Evolutionary conservation across 2,888 invertebrate species (phyloP).

Genomic region (Drosophila differens): DNA sequence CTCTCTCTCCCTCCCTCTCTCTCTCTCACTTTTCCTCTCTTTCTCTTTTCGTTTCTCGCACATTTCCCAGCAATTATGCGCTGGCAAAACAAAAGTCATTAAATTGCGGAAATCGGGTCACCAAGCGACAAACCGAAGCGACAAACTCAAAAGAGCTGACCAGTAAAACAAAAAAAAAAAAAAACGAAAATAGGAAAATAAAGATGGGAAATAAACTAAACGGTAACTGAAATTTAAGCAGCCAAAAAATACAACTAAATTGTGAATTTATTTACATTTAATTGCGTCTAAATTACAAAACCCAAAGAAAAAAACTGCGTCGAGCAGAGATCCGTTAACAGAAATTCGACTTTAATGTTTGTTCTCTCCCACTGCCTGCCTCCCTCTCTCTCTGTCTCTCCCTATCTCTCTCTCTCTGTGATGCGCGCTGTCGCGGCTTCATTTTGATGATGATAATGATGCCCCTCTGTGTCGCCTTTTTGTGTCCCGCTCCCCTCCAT

Average conservation of each 20-base stretch:
- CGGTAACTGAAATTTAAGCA: constrained; percentile 49
- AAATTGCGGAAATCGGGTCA: constrained; percentile 81
- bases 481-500: not conserved
- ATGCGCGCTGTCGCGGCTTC: constrained; percentile 40
- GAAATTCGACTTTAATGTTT: constrained; percentile 57
- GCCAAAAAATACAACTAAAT: constrained; percentile 71
- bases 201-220: constrained; percentile 40
- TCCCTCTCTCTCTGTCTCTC: not conserved
- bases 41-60: constrained; percentile 24
- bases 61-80: constrained; percentile 77
- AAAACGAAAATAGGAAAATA: constrained; percentile 15
- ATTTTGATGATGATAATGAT: constrained; percentile 62
- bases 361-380: constrained; percentile 12
- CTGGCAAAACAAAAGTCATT: constrained; percentile 79
- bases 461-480: constrained; percentile 9
- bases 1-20: constrained; percentile 5
- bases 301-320: constrained; percentile 16
- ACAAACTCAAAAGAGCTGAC: constrained; percentile 53
- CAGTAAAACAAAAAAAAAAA: constrained; percentile 21
- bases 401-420: not conserved
- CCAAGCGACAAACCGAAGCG: constrained; percentile 58
- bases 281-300: constrained; percentile 77
- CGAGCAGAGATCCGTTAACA: constrained; percentile 21
- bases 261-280: constrained; percentile 80
- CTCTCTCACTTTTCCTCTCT: not conserved